phyloP scores from a whole-genome alignment of 2,797 vertebrate species.

The Denticeps clupeoides region DNA sequence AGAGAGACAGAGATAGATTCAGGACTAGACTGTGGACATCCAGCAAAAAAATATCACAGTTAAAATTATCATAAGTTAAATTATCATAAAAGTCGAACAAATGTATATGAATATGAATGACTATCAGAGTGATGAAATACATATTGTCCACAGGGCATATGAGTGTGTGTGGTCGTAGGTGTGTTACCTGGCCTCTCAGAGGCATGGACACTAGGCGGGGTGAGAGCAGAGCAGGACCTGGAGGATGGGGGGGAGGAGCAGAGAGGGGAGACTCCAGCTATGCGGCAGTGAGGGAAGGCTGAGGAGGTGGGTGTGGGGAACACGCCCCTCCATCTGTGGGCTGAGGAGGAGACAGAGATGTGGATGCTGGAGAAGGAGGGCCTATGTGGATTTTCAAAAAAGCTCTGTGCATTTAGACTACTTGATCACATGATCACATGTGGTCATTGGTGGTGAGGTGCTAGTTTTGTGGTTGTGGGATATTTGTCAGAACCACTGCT shows the following conservation, averaged over 20 bases:
- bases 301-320: slow-evolving; percentile 69
- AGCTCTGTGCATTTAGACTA: too few species aligned
- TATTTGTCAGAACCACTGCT: too few species aligned
- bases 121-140: neutral
- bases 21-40: neutral
- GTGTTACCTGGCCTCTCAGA: slow-evolving; percentile 75
- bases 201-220: slow-evolving; percentile 44
- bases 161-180: neutral
- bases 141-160: neutral
- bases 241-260: slow-evolving; percentile 30
- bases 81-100: too few species aligned
- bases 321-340: slow-evolving; percentile 77
- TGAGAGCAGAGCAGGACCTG: slow-evolving; percentile 73
- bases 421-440: too few species aligned
- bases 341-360: slow-evolving; percentile 41
- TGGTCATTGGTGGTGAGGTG: too few species aligned
- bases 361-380: neutral
- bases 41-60: too few species aligned
- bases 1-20: neutral
- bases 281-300: slow-evolving; percentile 61
- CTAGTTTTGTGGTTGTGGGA: too few species aligned
- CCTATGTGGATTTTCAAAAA: too few species aligned
- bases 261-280: slow-evolving; percentile 73
- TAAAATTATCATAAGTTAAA: too few species aligned
- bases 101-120: neutral